Evolutionary conservation across 2,888 invertebrate species (phyloP).

Genomic region (Nasonia oneida): DNA sequence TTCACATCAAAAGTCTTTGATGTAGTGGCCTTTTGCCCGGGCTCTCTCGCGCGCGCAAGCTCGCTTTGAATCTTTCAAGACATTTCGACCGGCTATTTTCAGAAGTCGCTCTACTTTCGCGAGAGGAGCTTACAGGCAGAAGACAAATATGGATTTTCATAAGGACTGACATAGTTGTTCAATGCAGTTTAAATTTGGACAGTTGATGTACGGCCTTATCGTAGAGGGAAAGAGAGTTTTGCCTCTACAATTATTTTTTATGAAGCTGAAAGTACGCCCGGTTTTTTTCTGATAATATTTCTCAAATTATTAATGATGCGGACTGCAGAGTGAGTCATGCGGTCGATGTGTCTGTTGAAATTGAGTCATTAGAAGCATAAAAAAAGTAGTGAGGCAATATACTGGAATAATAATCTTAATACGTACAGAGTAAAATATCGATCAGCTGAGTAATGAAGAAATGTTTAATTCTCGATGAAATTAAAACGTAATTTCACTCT

Average conservation of each 20-base stretch:
- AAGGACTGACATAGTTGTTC: background rate
- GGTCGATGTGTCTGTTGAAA: background rate
- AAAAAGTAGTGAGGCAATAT: background rate
- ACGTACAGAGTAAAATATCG: background rate
- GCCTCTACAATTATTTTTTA: background rate
- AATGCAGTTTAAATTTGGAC: background rate
- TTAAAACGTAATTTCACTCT: background rate
- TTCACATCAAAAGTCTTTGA: constrained; percentile 35
- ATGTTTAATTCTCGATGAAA: background rate
- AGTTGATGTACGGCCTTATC: background rate
- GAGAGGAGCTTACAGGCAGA: background rate
- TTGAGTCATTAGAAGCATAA: background rate
- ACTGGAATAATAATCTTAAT: background rate
- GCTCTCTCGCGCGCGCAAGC: background rate
- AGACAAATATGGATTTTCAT: constrained; percentile 2
- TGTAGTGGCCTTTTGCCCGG: background rate
- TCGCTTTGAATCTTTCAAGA: constrained; percentile 29
- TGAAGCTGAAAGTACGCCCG: background rate
- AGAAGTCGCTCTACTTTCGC: background rate
- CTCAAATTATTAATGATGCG: background rate
- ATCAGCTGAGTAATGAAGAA: background rate
- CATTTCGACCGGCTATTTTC: constrained; percentile 18
- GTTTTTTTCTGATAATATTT: background rate
- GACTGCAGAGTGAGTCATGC: background rate
- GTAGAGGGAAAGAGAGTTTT: background rate